Evolutionary conservation across 2,113 vertebrate species (phyloP).

Genomic region (Ceyx cyanopectus): DNA sequence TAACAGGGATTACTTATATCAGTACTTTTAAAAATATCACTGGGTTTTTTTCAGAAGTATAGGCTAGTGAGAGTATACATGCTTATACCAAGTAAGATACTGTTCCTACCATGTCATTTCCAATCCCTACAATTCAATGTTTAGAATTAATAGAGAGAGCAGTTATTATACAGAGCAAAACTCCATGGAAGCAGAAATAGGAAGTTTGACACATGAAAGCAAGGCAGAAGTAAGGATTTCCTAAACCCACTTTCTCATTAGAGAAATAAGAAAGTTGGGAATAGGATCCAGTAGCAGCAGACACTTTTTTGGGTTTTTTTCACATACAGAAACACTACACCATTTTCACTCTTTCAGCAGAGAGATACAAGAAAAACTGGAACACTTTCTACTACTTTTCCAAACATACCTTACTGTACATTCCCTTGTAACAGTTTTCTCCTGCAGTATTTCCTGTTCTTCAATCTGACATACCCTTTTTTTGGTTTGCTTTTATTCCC

Average conservation of each 20-base stretch:
- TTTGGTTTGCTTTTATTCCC: conserved; percentile 1
- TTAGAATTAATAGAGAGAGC: neutral
- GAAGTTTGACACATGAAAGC: neutral
- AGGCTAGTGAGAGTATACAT: neutral
- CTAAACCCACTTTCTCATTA: neutral
- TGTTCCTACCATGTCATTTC: neutral
- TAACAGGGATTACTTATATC: neutral
- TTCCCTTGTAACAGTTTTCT: neutral
- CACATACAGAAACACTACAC: neutral
- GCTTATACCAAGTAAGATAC: neutral
- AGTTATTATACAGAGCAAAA: neutral
- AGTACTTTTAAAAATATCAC: neutral
- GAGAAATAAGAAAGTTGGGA: neutral
- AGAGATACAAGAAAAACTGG: neutral
- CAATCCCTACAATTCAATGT: neutral
- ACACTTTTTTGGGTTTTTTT: neutral
- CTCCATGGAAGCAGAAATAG: neutral
- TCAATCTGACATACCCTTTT: neutral
- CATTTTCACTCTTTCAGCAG: neutral
- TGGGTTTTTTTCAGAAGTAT: neutral
- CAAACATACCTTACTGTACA: neutral
- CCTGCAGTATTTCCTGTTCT: neutral
- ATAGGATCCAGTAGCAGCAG: neutral
- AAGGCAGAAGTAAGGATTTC: conserved; percentile 1
- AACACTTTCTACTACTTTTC: neutral